These are phyloP conservation scores for Pavo muticus DNA, from an alignment of 2,113 vertebrate genomes.

Conservation along the genomic window DNA sequence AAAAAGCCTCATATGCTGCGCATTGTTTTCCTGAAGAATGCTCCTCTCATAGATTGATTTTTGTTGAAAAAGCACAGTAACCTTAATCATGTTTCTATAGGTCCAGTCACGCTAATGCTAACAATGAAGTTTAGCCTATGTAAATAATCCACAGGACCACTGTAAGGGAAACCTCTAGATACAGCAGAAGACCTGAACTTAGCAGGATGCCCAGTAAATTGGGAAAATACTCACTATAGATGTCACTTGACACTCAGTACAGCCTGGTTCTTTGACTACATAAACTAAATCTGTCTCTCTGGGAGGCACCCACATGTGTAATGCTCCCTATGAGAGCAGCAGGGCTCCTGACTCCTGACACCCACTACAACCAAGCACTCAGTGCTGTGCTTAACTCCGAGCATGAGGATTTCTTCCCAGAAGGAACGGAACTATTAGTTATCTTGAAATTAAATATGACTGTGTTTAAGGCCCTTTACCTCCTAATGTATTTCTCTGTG, in stretches of 20 bases:
- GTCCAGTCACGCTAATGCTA: background rate
- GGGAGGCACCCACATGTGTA: fast-evolving
- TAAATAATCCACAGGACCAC: background rate
- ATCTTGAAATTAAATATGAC: background rate
- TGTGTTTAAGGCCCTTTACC: background rate
- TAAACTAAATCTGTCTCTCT: background rate
- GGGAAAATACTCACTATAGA: background rate
- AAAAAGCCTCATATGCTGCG: background rate
- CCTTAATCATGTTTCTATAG: background rate
- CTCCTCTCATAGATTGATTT: background rate
- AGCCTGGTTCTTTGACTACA: fast-evolving
- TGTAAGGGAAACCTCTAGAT: background rate
- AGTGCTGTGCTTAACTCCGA: background rate
- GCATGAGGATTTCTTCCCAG: background rate
- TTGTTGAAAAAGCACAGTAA: background rate
- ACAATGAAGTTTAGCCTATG: background rate
- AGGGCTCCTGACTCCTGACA: background rate
- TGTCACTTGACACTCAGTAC: background rate
- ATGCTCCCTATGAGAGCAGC: background rate
- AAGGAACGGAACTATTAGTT: background rate
- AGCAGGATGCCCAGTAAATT: background rate
- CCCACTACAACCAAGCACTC: background rate
- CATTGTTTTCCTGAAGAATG: background rate
- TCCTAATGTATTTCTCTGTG: background rate
- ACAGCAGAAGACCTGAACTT: background rate